A percentile compares a stretch with the other conserved stretches of the same genome.
phyloP scores from a whole-genome alignment of 2,888 invertebrate species.

The Megalurothrips usitatus region DNA sequence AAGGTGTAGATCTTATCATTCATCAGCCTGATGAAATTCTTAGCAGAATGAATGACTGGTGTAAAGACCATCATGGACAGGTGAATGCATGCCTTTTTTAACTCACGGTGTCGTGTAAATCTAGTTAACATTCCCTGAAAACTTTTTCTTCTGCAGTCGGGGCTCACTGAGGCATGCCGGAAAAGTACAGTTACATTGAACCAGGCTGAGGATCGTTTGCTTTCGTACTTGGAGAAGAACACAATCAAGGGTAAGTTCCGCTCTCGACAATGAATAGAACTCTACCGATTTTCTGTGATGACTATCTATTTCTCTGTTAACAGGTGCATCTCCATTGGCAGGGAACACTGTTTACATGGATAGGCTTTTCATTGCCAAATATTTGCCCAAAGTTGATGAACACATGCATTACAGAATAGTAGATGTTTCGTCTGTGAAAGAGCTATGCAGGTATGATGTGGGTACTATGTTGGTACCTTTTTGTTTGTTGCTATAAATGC shows the following conservation, averaged over 20 bases:
- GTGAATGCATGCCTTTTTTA: slow-evolving; percentile 48
- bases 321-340: slow-evolving; percentile 67
- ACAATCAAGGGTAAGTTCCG: slow-evolving; percentile 39
- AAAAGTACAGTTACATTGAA: slow-evolving; percentile 61
- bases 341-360: slow-evolving; percentile 89
- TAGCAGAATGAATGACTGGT: slow-evolving; percentile 80
- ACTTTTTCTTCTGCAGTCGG: slow-evolving; percentile 58
- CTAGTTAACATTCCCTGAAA: not conserved
- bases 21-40: slow-evolving; percentile 69
- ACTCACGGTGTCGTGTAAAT: not conserved
- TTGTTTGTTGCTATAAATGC: not conserved
- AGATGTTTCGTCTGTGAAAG: slow-evolving; percentile 88
- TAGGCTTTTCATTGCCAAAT: slow-evolving; percentile 70
- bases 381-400: slow-evolving; percentile 72
- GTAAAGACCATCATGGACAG: slow-evolving; percentile 68
- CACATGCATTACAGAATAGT: slow-evolving; percentile 89
- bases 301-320: slow-evolving; percentile 32
- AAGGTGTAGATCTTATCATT: slow-evolving; percentile 68
- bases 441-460: slow-evolving; percentile 53
- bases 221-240: slow-evolving; percentile 66
- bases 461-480: not conserved
- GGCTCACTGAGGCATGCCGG: slow-evolving; percentile 67
- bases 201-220: slow-evolving; percentile 65
- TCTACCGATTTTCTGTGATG: too few relatives aligned
- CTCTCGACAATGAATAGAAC: too few relatives aligned